Evolutionary conservation across 2,113 vertebrate species (phyloP), one percentile per base, ranked within the genome.

Genomic region (Probosciger aterrimus): DNA sequence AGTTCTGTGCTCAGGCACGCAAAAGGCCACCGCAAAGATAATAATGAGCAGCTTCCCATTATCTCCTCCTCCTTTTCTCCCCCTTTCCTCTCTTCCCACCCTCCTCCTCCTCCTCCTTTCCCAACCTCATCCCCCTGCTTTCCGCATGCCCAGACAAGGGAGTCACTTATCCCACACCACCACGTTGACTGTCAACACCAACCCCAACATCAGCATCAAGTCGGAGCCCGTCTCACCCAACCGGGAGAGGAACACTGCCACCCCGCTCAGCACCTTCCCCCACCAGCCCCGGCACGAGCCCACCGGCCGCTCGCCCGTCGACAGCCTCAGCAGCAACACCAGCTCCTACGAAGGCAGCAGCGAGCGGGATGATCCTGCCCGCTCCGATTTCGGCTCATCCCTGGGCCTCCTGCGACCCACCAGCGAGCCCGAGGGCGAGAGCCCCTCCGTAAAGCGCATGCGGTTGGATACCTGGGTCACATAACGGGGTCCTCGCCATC

Each of bases 201-300:
- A 98, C 97, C 98, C 98, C 77, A 96, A 98, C 90, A 98, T 99
- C 97, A 99, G 98, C 98, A 99, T 99, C 98, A 99, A 99, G 97
- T 99, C 99, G 2, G 99, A 99, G 97, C 99, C 99, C 0, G 98
- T 99, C 80, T 99, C 99, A 0, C 99, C 99, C 2, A 99, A 98
- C 90, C 98, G 99, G 7, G 99, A 99, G 28, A 98, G 99, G 84
- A 99, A 98, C 97, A 98, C 98, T 5, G 97, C 96, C 73, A 98
- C 99, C 33, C 99, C 99, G 17, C 98, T 98, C 78, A 98, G 98
- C 83, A 98, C 98, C 75, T 99, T 98, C 80, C 98, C 99, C 0
- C 98, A 98, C 6, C 95, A 94, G 28, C 94, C 98, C 95, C 98
- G 98, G 9, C 98, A 99, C 43, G 99, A 99, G 52, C 97, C 97